These are phyloP conservation scores for Bruchidius siliquastri DNA, from an alignment of 2,888 invertebrate genomes.

Conservation along the genomic window DNA sequence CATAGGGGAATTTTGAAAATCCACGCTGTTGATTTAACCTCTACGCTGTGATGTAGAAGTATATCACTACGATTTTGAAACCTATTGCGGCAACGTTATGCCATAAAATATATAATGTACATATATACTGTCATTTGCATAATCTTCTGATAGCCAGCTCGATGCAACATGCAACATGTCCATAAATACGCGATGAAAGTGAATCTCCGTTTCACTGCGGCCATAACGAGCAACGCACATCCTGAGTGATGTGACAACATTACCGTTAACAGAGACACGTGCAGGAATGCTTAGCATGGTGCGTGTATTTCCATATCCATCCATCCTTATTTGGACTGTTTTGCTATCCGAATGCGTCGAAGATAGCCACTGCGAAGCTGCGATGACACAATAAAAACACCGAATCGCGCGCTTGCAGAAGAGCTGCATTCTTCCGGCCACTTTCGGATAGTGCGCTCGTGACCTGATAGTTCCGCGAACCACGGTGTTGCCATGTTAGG, in stretches of 20 bases:
- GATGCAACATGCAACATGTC: not conserved
- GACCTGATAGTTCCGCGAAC: not conserved
- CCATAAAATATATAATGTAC: not conserved
- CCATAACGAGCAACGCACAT: not conserved
- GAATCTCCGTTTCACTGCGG: not conserved
- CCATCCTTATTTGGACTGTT: not conserved
- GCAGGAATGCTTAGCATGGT: not conserved
- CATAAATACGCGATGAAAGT: not conserved
- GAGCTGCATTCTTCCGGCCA: not conserved
- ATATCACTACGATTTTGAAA: not conserved
- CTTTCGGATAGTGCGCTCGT: not conserved
- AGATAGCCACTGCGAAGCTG: not conserved
- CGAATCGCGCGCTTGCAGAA: not conserved
- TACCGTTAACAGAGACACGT: not conserved
- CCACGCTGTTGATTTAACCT: no score
- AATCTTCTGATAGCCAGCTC: not conserved
- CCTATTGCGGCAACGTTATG: not conserved
- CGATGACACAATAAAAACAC: not conserved
- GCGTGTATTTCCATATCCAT: not conserved
- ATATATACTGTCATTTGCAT: not conserved
- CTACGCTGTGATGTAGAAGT: no score
- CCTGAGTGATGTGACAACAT: not conserved
- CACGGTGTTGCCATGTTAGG: not conserved
- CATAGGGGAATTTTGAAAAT: no score
- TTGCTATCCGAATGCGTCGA: not conserved